Percentiles rank a stretch among this genome's conserved stretches.
Evolutionary conservation across 2,797 vertebrate species (phyloP).

Genomic region (Protonibea diacanthus): DNA sequence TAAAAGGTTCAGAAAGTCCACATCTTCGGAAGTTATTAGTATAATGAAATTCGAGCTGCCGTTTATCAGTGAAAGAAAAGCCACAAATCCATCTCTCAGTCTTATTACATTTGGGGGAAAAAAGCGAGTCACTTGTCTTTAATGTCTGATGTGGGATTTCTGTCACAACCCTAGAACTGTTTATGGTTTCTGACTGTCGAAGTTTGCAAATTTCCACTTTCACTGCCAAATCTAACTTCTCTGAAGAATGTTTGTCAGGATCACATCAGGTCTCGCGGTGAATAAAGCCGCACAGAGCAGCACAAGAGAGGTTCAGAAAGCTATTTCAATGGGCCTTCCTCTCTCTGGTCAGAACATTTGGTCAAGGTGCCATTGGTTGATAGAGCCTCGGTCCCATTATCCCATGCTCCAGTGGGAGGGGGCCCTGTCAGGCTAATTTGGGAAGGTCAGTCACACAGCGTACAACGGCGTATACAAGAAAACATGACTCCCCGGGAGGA

Average conservation of each 20-base stretch:
- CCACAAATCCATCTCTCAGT: constrained; percentile 47
- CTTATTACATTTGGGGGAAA: constrained; percentile 53
- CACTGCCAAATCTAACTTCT: constrained; percentile 47
- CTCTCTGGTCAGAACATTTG: constrained; percentile 64
- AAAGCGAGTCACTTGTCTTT: constrained; percentile 51
- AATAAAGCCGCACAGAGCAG: constrained; percentile 28
- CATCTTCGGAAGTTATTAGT: constrained; percentile 52
- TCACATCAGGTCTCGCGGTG: constrained; percentile 42
- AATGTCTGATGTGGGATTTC: constrained; percentile 53
- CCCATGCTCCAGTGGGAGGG: constrained; percentile 54
- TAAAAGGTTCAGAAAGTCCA: constrained; percentile 45
- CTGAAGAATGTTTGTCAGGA: constrained; percentile 43
- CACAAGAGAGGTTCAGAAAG: constrained; percentile 24
- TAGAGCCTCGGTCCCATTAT: constrained; percentile 51
- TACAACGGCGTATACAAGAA: constrained; percentile 64
- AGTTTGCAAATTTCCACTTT: constrained; percentile 59
- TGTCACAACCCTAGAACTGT: constrained; percentile 45
- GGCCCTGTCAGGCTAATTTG: constrained; percentile 74
- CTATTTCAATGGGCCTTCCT: constrained; percentile 41
- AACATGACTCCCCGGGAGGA: constrained; percentile 70
- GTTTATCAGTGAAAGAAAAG: constrained; percentile 40
- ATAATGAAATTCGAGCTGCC: constrained; percentile 59
- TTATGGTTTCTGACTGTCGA: constrained; percentile 58
- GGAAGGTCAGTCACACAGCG: constrained; percentile 73
- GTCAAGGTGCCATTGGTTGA: constrained; percentile 75